A percentile compares a stretch with the other conserved stretches of the same genome.
These are phyloP conservation scores for Drosophila nr. medialis DNA, from an alignment of 2,888 invertebrate species.

Conservation along the genomic window DNA sequence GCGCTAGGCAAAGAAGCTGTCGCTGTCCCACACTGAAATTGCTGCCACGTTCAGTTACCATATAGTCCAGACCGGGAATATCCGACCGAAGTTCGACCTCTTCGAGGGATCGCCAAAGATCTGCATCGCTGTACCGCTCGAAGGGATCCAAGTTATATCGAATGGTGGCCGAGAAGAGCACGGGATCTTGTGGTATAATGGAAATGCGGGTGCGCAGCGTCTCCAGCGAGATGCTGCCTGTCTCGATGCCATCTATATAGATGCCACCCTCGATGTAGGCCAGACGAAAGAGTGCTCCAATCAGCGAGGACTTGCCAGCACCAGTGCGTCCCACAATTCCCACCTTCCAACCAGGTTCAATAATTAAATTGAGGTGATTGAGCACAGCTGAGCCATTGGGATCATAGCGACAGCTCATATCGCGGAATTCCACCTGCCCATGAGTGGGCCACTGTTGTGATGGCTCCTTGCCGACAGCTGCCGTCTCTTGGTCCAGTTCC, in stretches of 20 bases:
- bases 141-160: constrained; percentile 89
- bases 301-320: constrained; percentile 92
- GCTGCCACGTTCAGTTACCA: constrained; percentile 86
- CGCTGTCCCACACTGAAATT: constrained; percentile 89
- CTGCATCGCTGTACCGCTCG: constrained; percentile 81
- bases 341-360: constrained; percentile 89
- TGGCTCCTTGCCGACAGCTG: constrained; percentile 85
- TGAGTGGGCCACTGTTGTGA: constrained; percentile 89
- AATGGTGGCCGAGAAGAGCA: constrained; percentile 87
- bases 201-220: constrained; percentile 86
- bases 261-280: constrained; percentile 90
- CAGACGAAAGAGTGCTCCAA: constrained; percentile 91
- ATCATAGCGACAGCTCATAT: constrained; percentile 87
- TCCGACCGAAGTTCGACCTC: constrained; percentile 86
- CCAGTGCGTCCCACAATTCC: constrained; percentile 94
- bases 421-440: constrained; percentile 87
- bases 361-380: constrained; percentile 89
- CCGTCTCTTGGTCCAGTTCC: constrained; percentile 87
- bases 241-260: constrained; percentile 89
- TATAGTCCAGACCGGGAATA: constrained; percentile 86
- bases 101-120: constrained; percentile 82
- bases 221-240: constrained; percentile 85
- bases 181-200: constrained; percentile 87
- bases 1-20: constrained; percentile 88
- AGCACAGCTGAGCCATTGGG: constrained; percentile 88